Conservation (phyloP, 2,113 vertebrate species). For the Tachysurus fulvidraco region DNA sequence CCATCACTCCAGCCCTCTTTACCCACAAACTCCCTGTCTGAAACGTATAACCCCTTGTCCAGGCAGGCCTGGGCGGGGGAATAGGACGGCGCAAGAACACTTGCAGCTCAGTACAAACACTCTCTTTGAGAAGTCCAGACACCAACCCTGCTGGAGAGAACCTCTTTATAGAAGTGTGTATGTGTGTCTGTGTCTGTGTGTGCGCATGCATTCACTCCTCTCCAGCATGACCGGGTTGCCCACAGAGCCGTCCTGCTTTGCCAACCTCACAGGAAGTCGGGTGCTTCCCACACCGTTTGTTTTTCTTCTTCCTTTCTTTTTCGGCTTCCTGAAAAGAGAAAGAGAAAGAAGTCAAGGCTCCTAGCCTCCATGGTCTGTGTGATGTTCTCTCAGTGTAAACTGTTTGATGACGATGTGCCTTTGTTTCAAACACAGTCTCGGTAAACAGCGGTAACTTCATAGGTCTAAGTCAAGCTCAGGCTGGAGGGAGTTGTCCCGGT, state of each 20-base stretch:
- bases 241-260: background rate
- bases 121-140: background rate
- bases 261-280: constrained; percentile 39
- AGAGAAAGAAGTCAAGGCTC: background rate
- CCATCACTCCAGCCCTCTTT: background rate
- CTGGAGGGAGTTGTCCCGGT: background rate
- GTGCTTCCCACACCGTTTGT: background rate
- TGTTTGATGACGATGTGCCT: constrained; percentile 54
- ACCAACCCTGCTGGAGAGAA: background rate
- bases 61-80: constrained; percentile 88
- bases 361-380: constrained; percentile 13
- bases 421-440: constrained; percentile 52
- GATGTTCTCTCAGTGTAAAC: constrained; percentile 43
- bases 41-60: constrained; percentile 69
- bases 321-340: background rate
- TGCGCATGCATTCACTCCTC: background rate
- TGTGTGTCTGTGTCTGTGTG: background rate
- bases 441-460: constrained; percentile 15
- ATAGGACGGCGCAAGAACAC: background rate
- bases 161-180: background rate
- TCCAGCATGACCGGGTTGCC: background rate
- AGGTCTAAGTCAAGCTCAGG: constrained; percentile 18
- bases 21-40: constrained; percentile 14
- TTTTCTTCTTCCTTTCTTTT: background rate
- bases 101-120: constrained; percentile 1